Conservation (phyloP, 1,140 invertebrate species). For the Holcopasites calliopsidis region DNA sequence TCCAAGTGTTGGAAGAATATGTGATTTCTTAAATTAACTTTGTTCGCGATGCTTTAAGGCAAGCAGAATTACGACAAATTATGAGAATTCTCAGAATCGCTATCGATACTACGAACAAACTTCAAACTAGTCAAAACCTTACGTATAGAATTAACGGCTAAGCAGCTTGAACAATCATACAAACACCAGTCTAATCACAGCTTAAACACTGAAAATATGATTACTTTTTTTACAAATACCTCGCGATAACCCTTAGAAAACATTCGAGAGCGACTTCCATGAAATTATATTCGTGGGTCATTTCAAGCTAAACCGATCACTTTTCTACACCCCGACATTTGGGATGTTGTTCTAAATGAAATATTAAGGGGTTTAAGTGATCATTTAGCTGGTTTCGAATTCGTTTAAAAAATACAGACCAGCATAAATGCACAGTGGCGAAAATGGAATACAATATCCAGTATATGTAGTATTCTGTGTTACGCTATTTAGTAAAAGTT, state of each 20-base stretch:
- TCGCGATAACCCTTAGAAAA: slow-evolving; percentile 20
- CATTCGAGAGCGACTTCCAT: slow-evolving; percentile 16
- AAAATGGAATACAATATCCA: neutral
- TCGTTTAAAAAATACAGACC: slow-evolving; percentile 19
- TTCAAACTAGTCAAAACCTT: no score
- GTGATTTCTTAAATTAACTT: neutral
- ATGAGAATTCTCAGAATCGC: no score
- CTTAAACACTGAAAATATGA: slow-evolving; percentile 31
- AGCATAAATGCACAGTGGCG: no score
- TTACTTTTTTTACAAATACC: slow-evolving; percentile 12
- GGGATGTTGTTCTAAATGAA: no score
- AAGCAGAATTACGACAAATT: no score
- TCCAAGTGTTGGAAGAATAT: neutral
- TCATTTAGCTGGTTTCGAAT: no score
- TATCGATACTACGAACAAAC: no score
- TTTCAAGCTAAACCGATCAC: no score
- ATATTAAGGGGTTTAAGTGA: no score
- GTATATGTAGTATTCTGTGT: slow-evolving; percentile 26
- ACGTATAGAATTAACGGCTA: neutral
- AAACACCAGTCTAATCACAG: slow-evolving; percentile 42
- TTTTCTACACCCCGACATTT: no score
- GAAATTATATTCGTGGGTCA: no score
- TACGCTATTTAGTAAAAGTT: slow-evolving; percentile 26
- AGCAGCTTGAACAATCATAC: neutral
- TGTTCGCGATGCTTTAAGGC: no score